These are phyloP conservation scores for Psittacula echo DNA, from an alignment of 2,797 vertebrate species.

Conservation along the genomic window DNA sequence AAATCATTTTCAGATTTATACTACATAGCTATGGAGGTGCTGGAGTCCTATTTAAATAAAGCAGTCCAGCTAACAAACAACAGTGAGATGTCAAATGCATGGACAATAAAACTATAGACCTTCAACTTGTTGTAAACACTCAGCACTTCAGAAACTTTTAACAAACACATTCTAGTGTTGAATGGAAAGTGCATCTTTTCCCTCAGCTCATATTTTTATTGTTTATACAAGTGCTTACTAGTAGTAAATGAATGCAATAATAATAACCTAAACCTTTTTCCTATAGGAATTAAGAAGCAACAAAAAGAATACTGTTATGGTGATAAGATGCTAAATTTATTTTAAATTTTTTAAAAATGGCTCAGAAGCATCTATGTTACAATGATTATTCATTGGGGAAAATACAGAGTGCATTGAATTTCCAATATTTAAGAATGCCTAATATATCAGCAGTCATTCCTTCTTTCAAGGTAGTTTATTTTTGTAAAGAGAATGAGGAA, in stretches of 20 bases:
- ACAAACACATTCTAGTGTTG: neutral
- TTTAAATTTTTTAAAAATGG: fast-evolving
- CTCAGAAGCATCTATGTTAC: neutral
- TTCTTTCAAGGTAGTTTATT: neutral
- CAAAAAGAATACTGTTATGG: neutral
- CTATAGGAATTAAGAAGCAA: neutral
- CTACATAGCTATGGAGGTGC: neutral
- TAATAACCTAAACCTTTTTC: neutral
- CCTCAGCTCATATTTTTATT: neutral
- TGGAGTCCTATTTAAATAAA: constrained; percentile 29
- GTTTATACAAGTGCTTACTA: neutral
- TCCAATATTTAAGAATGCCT: neutral
- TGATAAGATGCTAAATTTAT: neutral
- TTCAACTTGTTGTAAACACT: neutral
- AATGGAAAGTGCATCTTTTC: neutral
- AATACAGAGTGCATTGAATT: neutral
- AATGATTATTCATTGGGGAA: neutral
- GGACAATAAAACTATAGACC: constrained; percentile 27
- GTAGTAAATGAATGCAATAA: neutral
- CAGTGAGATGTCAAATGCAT: constrained; percentile 36
- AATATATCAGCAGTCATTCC: neutral
- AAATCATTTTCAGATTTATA: constrained; percentile 31
- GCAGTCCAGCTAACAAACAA: constrained; percentile 26
- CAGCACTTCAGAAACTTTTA: neutral
- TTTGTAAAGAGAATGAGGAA: neutral